These are phyloP conservation scores for Perccottus glenii DNA, from an alignment of 2,113 vertebrate genomes.

Conservation along the genomic window DNA sequence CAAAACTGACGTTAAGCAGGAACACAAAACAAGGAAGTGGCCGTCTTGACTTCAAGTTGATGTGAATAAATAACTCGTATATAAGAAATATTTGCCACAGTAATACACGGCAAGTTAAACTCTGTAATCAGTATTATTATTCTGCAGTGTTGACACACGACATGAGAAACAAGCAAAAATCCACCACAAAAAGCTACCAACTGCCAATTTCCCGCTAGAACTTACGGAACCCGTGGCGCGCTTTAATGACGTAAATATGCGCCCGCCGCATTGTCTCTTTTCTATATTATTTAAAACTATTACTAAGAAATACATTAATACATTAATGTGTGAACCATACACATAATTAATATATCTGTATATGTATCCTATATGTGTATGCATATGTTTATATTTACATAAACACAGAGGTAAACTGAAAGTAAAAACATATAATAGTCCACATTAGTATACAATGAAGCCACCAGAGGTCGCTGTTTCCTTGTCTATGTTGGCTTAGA, in stretches of 20 bases:
- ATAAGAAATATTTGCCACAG: background rate
- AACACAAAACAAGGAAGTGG: background rate
- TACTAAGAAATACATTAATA: background rate
- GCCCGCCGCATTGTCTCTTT: background rate
- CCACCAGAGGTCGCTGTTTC: constrained; percentile 2
- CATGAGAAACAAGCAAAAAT: background rate
- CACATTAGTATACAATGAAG: background rate
- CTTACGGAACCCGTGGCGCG: background rate
- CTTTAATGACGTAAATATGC: background rate
- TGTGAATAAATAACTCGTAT: background rate
- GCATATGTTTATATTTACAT: no score
- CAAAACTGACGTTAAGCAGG: accelerated
- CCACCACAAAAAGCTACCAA: background rate
- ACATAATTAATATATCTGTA: no score
- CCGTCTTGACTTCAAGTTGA: background rate
- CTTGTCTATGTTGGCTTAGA: background rate
- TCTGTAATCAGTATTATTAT: no score
- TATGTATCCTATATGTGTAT: no score
- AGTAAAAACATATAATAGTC: no score
- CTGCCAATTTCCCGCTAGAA: background rate
- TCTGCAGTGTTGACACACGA: no score
- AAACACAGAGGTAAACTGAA: no score
- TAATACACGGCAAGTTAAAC: background rate
- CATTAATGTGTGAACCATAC: no score
- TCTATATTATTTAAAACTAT: background rate